Evolutionary conservation across 2,113 vertebrate species (phyloP).

Genomic region (Phycodurus eques): DNA sequence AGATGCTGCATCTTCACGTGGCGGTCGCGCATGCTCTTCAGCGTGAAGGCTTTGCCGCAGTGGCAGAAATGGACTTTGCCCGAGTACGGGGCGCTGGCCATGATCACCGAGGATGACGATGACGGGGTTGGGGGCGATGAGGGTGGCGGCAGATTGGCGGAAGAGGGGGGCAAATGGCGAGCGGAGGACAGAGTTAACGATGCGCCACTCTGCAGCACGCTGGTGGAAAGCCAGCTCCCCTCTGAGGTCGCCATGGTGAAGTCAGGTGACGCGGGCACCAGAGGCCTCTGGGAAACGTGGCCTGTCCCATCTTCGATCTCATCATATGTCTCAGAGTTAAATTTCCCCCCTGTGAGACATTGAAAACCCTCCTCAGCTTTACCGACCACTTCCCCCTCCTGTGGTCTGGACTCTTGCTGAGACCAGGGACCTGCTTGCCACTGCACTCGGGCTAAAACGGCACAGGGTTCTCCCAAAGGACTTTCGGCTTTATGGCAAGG

Average conservation of each 20-base stretch:
- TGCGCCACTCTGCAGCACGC: slow-evolving; percentile 21
- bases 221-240: slow-evolving; percentile 53
- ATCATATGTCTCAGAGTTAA: slow-evolving; percentile 65
- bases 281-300: slow-evolving; percentile 73
- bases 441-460: slow-evolving; percentile 37
- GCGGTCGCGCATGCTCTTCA: slow-evolving; percentile 80
- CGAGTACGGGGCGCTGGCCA: slow-evolving; percentile 57
- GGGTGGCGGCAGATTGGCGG: slow-evolving; percentile 44
- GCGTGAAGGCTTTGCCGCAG: slow-evolving; percentile 78
- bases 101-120: slow-evolving; percentile 68
- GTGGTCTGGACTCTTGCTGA: slow-evolving; percentile 47
- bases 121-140: slow-evolving; percentile 63
- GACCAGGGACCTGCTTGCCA: slow-evolving; percentile 65
- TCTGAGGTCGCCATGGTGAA: slow-evolving; percentile 56
- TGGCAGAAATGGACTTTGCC: slow-evolving; percentile 80
- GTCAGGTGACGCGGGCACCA: slow-evolving; percentile 65
- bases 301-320: slow-evolving; percentile 75
- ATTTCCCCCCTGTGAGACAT: slow-evolving; percentile 50
- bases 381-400: slow-evolving; percentile 29
- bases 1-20: slow-evolving; percentile 83
- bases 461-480: slow-evolving; percentile 29
- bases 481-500: slow-evolving; percentile 15
- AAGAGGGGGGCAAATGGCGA: slow-evolving; percentile 50
- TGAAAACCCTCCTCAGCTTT: slow-evolving; percentile 62
- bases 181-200: slow-evolving; percentile 39